Evolutionary conservation across 2,113 vertebrate species (phyloP).

Genomic region (Archilochus colubris): DNA sequence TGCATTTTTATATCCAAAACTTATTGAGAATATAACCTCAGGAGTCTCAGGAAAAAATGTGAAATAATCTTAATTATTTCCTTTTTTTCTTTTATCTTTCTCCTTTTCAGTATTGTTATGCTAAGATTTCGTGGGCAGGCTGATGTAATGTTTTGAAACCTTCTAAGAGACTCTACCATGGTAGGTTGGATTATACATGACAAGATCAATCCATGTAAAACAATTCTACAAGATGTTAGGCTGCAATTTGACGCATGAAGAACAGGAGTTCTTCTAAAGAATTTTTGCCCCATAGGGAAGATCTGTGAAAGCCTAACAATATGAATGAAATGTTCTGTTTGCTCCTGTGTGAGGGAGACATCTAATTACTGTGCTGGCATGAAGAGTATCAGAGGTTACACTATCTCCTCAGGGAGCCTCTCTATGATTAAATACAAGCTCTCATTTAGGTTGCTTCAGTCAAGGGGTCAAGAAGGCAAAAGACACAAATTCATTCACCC

Average conservation of each 20-base stretch:
- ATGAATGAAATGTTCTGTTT: slow-evolving; percentile 12
- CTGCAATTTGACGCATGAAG: background rate
- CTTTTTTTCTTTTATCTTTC: background rate
- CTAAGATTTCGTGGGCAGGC: background rate
- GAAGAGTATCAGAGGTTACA: slow-evolving; percentile 6
- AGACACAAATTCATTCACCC: slow-evolving; percentile 20
- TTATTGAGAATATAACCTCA: background rate
- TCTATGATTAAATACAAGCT: slow-evolving; percentile 36
- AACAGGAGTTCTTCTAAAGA: background rate
- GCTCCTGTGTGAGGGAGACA: slow-evolving; percentile 1
- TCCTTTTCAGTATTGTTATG: background rate
- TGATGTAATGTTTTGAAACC: background rate
- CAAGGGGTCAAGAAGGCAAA: slow-evolving; percentile 36
- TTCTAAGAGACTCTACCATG: background rate
- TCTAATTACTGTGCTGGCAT: slow-evolving; percentile 34
- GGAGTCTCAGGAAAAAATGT: background rate
- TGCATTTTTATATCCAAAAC: background rate
- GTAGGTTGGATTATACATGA: background rate
- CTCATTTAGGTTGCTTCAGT: slow-evolving; percentile 19
- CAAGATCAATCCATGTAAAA: slow-evolving; percentile 17
- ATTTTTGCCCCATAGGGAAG: background rate
- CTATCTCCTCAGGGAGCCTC: background rate
- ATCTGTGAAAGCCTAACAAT: background rate
- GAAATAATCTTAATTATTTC: background rate
- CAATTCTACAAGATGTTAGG: background rate